Evolutionary conservation across 2,888 invertebrate species (phyloP).

Genomic region (Dinocampus coccinellae): DNA sequence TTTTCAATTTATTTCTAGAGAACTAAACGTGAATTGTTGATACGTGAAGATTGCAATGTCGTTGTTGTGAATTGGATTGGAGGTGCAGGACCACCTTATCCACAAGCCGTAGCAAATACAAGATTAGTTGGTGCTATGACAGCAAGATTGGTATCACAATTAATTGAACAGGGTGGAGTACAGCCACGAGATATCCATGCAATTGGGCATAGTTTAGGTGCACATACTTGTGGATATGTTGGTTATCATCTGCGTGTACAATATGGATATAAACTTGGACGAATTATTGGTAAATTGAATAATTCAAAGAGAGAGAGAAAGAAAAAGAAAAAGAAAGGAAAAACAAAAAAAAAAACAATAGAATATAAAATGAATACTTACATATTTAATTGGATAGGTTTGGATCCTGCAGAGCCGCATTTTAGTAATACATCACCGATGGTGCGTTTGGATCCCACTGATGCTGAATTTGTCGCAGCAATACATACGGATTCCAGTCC

Average conservation of each 20-base stretch:
- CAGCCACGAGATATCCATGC: constrained; percentile 78
- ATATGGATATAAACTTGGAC: constrained; percentile 76
- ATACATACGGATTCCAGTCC: constrained; percentile 90
- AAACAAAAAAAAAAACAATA: no score
- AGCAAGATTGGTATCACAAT: constrained; percentile 76
- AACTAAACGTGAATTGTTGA: constrained; percentile 80
- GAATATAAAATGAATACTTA: no score
- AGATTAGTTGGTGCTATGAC: constrained; percentile 87
- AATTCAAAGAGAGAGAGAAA: constrained; percentile 57
- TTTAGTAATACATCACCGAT: constrained; percentile 85
- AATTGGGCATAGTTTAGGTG: constrained; percentile 89
- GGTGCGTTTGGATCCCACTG: constrained; percentile 87
- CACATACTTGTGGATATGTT: constrained; percentile 88
- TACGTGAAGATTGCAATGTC: constrained; percentile 80
- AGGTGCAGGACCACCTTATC: constrained; percentile 89
- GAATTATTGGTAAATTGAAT: constrained; percentile 78
- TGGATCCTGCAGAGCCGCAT: constrained; percentile 94
- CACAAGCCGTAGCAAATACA: constrained; percentile 93
- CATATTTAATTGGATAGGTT: constrained; percentile 63
- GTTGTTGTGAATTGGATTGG: constrained; percentile 88
- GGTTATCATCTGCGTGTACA: constrained; percentile 78
- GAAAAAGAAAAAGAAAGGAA: constrained; percentile 50
- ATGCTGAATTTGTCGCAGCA: constrained; percentile 90
- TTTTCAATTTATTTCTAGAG: constrained; percentile 72
- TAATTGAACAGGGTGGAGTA: constrained; percentile 67